Evolutionary conservation across 2,888 invertebrate species (phyloP), one percentile per base, ranked within the genome.

Genomic region (Encarsia formosa): DNA sequence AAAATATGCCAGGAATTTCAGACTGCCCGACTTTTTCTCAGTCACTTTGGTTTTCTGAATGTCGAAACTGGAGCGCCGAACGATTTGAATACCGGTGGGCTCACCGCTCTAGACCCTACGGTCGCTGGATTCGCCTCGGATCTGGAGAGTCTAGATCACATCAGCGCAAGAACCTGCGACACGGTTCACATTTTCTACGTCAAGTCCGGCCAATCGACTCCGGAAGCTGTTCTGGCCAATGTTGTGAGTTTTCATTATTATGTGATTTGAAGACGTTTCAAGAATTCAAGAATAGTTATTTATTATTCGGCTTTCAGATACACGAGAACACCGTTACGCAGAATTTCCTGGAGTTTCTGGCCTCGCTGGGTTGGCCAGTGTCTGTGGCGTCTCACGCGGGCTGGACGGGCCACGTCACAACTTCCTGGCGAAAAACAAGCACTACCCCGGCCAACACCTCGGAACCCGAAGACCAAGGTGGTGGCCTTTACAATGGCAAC

Each of bases 121-220:
- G 77, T 79, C 42, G 69, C 81, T 1, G 88, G 88, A 38, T 92
- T 97, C 72, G 80, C 82, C 32, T 74, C 79, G 8, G 95, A 95
- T 66, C 77, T 99, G 55, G 86, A 88, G 59, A 77, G 81, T 22
- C 76, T 97, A 52, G 98, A 98, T 75, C 85, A 85, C 60, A 84
- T 92, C 67, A 91, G 93, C 63, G 84, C 89, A 31, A 81, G 96
- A 58, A 90, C 90, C 3, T 86, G 87, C 65, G 91, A 95, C 68
- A 97, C 96, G 0, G 92, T 91, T 57, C 94, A 96, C 73, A 83
- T 97, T 61, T 94, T 96, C 78, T 97, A 95, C 69, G 93, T 92
- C 2, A 87, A 88, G 71, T 83, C 89, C 13, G 93, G 91, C 0
- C 95, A 95, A 74, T 82, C 82, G 43, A 76, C 76, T 56, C 84